Evolutionary conservation across 2,888 invertebrate genomes (phyloP).

Genomic region (Pemphredon lugubris): DNA sequence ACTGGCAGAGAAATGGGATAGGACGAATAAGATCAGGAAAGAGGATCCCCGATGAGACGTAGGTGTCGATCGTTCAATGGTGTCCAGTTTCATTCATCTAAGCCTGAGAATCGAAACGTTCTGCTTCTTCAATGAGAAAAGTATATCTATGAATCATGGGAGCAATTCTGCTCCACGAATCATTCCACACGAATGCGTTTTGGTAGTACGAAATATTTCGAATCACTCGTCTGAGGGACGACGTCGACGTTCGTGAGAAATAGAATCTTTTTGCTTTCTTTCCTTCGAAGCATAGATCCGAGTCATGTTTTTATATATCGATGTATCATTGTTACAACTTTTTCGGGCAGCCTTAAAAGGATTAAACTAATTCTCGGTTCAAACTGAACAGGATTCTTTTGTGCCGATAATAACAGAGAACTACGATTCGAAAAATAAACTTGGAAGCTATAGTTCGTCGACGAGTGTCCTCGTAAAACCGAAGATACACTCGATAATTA

Average conservation of each 20-base stretch:
- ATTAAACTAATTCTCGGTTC: no score
- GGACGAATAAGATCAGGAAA: constrained; percentile 43
- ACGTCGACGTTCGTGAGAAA: constrained; percentile 39
- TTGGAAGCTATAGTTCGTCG: no score
- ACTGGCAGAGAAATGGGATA: constrained; percentile 42
- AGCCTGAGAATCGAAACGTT: constrained; percentile 38
- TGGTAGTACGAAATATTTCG: constrained; percentile 8
- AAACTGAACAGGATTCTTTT: no score
- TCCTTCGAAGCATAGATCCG: not conserved
- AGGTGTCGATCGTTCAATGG: constrained; percentile 52
- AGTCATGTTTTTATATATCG: not conserved
- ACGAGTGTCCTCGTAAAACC: no score
- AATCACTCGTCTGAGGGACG: constrained; percentile 12
- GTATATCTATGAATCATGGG: constrained; percentile 31
- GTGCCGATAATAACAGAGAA: no score
- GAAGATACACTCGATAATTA: no score
- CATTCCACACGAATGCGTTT: constrained; percentile 17
- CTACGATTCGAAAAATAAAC: no score
- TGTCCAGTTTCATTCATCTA: constrained; percentile 55
- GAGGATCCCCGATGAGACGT: constrained; percentile 33
- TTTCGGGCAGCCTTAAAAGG: no score
- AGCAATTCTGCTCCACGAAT: constrained; percentile 24
- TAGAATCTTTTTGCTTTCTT: constrained; percentile 22
- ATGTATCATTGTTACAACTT: no score
- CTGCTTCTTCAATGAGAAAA: not conserved